Percentiles rank a stretch among this genome's conserved stretches.
These are phyloP conservation scores for Megaceryle maxima DNA, from an alignment of 2,113 vertebrate species.

Conservation along the genomic window DNA sequence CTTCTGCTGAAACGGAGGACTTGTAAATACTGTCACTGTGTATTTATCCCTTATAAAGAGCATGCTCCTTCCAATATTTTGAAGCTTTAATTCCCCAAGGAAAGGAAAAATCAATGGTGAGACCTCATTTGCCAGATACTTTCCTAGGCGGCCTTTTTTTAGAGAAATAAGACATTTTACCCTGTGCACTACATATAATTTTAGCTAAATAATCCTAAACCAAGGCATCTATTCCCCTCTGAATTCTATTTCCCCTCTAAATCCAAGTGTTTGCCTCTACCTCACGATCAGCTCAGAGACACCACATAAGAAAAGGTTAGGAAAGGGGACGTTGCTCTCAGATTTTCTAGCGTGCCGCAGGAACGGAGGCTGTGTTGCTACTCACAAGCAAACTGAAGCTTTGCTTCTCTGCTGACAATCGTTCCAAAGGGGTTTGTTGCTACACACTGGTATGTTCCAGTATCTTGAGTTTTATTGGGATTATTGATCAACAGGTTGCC, in stretches of 20 bases:
- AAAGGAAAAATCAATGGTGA: neutral
- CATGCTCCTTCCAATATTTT: neutral
- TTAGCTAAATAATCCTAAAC: neutral
- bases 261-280: neutral
- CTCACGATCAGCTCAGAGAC: neutral
- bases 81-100: neutral
- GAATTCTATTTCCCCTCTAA: neutral
- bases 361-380: neutral
- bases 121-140: neutral
- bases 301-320: neutral
- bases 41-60: neutral
- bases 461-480: conserved; percentile 88
- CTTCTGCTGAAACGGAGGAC: neutral
- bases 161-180: neutral
- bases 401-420: conserved; percentile 90
- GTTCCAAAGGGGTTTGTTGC: conserved; percentile 94
- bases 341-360: neutral
- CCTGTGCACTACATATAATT: accelerated
- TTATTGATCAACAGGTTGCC: conserved; percentile 92
- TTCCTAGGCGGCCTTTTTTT: neutral
- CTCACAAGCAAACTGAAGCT: conserved; percentile 96
- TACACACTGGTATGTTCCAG: conserved; percentile 93
- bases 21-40: neutral
- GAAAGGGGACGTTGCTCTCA: neutral
- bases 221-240: neutral